Conservation (phyloP, 2,888 invertebrate species). For the Holacanthella duospinosa region DNA sequence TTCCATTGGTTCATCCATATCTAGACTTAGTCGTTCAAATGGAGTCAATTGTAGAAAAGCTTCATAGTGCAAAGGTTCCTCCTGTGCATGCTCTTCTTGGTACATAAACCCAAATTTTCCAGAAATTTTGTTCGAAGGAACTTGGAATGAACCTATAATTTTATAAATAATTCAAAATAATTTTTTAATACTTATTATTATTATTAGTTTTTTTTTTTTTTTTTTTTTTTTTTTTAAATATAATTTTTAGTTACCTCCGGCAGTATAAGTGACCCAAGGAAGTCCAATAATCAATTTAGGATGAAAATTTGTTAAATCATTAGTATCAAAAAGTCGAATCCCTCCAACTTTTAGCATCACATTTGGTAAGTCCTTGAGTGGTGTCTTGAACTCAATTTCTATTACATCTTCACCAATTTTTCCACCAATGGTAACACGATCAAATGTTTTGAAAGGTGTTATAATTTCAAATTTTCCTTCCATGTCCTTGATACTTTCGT, state of each 20-base stretch:
- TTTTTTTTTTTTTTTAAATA: background rate
- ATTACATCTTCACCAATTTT: constrained; percentile 26
- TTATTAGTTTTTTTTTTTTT: background rate
- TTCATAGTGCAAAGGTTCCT: constrained; percentile 13
- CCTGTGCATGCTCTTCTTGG: constrained; percentile 10
- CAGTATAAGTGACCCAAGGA: constrained; percentile 28
- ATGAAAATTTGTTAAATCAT: constrained; percentile 20
- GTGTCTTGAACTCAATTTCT: constrained; percentile 29
- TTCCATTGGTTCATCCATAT: constrained; percentile 20
- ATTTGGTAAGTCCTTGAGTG: constrained; percentile 29
- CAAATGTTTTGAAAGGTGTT: constrained; percentile 29
- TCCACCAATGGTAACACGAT: constrained; percentile 29
- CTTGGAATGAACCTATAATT: constrained; percentile 18
- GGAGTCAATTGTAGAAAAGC: constrained; percentile 21
- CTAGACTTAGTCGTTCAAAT: constrained; percentile 19
- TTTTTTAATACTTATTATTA: background rate
- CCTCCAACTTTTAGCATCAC: constrained; percentile 24
- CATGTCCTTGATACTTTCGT: constrained; percentile 19
- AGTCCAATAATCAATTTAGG: constrained; percentile 27
- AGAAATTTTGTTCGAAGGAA: constrained; percentile 13
- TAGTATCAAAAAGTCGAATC: constrained; percentile 17
- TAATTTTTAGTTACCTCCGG: constrained; percentile 20
- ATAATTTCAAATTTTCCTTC: constrained; percentile 27
- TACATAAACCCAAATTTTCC: constrained; percentile 22
- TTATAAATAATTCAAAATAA: background rate